Conservation (phyloP, 2,888 invertebrate species). For the Cryptocephalus primarius region DNA sequence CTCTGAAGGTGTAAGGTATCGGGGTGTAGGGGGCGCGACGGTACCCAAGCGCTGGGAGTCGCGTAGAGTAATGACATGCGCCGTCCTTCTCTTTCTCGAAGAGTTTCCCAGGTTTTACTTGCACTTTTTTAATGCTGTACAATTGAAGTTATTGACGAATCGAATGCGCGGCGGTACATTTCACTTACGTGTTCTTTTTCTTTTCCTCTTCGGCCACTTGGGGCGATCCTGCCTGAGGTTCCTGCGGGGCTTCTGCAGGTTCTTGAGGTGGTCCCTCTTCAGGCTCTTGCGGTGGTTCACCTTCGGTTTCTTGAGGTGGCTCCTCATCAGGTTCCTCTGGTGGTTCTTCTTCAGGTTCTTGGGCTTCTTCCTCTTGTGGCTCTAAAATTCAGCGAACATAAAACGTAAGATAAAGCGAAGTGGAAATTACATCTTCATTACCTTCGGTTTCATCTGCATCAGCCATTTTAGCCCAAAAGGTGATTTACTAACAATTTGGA, state of each 20-base stretch:
- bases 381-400: no score
- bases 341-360: neutral
- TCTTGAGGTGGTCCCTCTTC: neutral
- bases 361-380: neutral
- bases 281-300: neutral
- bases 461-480: no score
- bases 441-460: no score
- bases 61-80: slow-evolving; percentile 9
- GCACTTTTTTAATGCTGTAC: slow-evolving; percentile 13
- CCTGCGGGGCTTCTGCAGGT: neutral
- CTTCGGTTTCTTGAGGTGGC: neutral
- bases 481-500: no score
- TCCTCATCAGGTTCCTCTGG: no score
- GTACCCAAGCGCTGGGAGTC: slow-evolving; percentile 15
- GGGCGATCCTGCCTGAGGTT: no score
- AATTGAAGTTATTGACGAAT: neutral
- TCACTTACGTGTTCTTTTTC: no score
- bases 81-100: slow-evolving; percentile 4
- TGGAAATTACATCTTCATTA: no score
- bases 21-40: slow-evolving; percentile 19
- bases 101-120: slow-evolving; percentile 13
- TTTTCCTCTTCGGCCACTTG: no score
- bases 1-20: slow-evolving; percentile 30
- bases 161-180: no score
- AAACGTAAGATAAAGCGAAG: no score